These are phyloP conservation scores for Agonopterix heracliana DNA, from an alignment of 2,888 invertebrate species.

Conservation along the genomic window DNA sequence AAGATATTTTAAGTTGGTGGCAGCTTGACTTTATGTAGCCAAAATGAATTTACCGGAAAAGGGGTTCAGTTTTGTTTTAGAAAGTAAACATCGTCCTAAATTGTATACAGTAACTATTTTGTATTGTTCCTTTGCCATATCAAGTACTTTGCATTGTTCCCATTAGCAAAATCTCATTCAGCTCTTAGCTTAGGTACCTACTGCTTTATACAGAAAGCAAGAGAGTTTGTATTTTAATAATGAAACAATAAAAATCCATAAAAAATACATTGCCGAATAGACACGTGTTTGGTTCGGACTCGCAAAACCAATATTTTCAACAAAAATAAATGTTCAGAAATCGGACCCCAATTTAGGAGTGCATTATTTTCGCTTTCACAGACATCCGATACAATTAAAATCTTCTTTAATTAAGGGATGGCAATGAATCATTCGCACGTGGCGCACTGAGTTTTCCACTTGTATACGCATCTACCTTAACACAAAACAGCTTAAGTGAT, in stretches of 20 bases:
- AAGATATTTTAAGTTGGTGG: slow-evolving; percentile 74
- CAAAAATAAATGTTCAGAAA: slow-evolving; percentile 66
- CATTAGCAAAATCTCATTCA: too few relatives aligned
- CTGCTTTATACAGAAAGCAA: too few relatives aligned
- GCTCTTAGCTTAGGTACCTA: too few relatives aligned
- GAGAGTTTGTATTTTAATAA: too few relatives aligned
- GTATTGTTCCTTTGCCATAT: too few relatives aligned
- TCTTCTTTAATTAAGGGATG: slow-evolving; percentile 77
- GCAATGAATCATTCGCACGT: slow-evolving; percentile 76
- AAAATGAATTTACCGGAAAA: slow-evolving; percentile 70
- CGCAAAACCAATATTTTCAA: slow-evolving; percentile 57
- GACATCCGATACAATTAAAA: slow-evolving; percentile 78
- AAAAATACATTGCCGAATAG: too few relatives aligned
- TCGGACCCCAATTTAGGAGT: slow-evolving; percentile 73
- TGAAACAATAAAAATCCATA: too few relatives aligned
- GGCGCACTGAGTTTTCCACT: slow-evolving; percentile 75
- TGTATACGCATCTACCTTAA: slow-evolving; percentile 57
- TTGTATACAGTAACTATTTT: too few relatives aligned
- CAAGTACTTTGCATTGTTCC: too few relatives aligned
- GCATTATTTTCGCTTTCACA: slow-evolving; percentile 76
- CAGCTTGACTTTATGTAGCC: slow-evolving; percentile 71
- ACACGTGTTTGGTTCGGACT: not conserved
- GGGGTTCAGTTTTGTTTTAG: slow-evolving; percentile 40
- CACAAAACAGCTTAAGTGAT: slow-evolving; percentile 34
- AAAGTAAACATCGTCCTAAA: not conserved